Evolutionary conservation across 1,140 invertebrate species (phyloP), one percentile per base, ranked within the genome.

Genomic region (Meloidogyne hapla): DNA sequence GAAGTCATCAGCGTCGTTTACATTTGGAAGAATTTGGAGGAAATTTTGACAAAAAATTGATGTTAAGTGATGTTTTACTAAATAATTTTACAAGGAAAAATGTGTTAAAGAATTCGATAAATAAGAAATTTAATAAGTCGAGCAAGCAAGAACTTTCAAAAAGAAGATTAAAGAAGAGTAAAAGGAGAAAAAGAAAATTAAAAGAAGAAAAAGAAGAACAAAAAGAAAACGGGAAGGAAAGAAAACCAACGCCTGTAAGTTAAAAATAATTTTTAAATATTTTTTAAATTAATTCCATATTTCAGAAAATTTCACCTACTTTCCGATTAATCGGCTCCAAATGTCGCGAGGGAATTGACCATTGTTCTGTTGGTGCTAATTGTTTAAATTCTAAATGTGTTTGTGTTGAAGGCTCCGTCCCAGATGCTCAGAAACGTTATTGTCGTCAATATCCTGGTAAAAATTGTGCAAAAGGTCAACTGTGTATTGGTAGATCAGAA

Each of bases 391-490:
- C 78, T n/a, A 67, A 21, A n/a, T 79, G 78, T 56, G n/a, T 40
- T 63, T 81, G 80, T 61, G 40, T 76, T 38, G 80, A 83, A 42
- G 80, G 80, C 18, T 79, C 80, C 0, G 23, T 75, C 6, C 45
- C 65, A 62, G 62, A 48, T 38, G 18, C 62, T 67, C 48, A 38
- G 12, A 75, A 75, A 25, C 33, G 45, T 25, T 61, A 48, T 28
- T 81, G 80, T 26, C 81, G 81, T 23, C 80, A 81, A 66, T 38
- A 40, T n/a, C 68, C 75, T 48, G 77, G 72, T 8, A 81, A 81
- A 45, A 25, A 40, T 5, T 83, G 81, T 62, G 33, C 77, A 21
- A 21, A 80, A 45, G 81, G 81, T 23, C 72, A 83, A 72, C n/a
- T 66, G 33, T 82, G 81, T 63, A 68, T 64, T 10, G 79, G 38